Conservation (phyloP, 2,113 vertebrate genomes). For the Bubalus kerabau region DNA sequence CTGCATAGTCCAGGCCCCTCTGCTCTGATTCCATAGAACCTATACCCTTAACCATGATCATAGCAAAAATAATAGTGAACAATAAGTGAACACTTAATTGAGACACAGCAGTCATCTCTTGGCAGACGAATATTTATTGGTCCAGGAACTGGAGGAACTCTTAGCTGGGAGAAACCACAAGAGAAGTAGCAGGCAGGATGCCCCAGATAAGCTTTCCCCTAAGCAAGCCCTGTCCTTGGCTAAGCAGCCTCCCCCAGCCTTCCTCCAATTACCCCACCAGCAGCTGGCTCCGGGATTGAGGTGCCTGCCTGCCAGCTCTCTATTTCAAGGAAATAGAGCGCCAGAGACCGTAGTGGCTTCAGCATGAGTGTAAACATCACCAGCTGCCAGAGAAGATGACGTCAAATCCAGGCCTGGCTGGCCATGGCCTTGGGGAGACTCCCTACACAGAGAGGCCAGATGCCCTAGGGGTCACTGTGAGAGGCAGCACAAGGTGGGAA, state of each 20-base stretch:
- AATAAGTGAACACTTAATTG: neutral
- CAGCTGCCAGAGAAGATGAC: conserved; percentile 30
- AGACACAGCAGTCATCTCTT: neutral
- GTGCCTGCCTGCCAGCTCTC: neutral
- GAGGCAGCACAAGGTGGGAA: neutral
- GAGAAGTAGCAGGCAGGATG: neutral
- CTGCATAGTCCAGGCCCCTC: neutral
- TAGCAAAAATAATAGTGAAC: neutral
- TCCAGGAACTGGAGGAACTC: neutral
- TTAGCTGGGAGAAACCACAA: neutral
- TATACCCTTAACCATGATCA: neutral
- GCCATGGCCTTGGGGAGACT: conserved; percentile 38
- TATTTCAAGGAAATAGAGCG: conserved; percentile 17
- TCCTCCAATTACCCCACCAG: neutral
- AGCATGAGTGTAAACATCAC: neutral
- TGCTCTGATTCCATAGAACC: neutral
- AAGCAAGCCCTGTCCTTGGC: neutral
- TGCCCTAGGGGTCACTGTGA: neutral
- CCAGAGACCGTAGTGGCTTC: neutral
- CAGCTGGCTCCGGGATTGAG: neutral
- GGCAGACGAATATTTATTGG: neutral
- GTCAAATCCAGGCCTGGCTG: conserved; percentile 39
- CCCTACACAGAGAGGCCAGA: neutral
- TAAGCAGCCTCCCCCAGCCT: neutral
- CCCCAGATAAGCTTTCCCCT: neutral